Evolutionary conservation across 1,140 invertebrate species (phyloP).

Genomic region (Zaprionus nigranus): DNA sequence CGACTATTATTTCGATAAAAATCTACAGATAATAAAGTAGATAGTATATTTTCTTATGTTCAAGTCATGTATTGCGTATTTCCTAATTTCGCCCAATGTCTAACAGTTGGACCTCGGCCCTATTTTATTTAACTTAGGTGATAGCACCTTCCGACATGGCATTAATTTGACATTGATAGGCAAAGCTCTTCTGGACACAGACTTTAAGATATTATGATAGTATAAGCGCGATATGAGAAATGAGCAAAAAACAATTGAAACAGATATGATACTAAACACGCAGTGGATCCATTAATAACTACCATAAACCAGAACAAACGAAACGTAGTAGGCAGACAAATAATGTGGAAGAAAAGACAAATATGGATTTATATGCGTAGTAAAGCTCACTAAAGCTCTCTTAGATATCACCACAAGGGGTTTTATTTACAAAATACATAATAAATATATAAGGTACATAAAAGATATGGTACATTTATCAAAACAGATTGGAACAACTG

Average conservation of each 20-base stretch:
- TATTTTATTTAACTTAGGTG: neutral
- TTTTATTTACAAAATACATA: slow-evolving; percentile 70
- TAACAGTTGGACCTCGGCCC: neutral
- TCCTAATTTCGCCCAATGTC: neutral
- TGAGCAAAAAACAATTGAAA: neutral
- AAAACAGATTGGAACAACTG: slow-evolving; percentile 1
- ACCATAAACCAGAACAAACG: slow-evolving; percentile 54
- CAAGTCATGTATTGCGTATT: neutral
- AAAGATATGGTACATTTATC: slow-evolving; percentile 40
- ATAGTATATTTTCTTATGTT: neutral
- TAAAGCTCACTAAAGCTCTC: slow-evolving; percentile 27
- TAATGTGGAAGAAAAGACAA: slow-evolving; percentile 47
- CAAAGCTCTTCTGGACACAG: slow-evolving; percentile 1
- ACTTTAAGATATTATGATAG: neutral
- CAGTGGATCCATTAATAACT: slow-evolving; percentile 37
- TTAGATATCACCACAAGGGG: slow-evolving; percentile 36
- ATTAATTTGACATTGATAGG: slow-evolving; percentile 19
- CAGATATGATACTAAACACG: slow-evolving; percentile 17
- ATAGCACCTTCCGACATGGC: slow-evolving; percentile 1
- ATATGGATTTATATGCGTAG: slow-evolving; percentile 40
- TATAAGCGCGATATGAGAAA: slow-evolving; percentile 20
- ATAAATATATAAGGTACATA: slow-evolving; percentile 47
- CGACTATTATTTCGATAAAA: slow-evolving; percentile 3
- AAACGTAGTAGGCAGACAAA: slow-evolving; percentile 36
- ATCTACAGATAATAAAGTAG: neutral